Evolutionary conservation across 1,140 invertebrate species (phyloP).

Genomic region (Parapsyche elsis): DNA sequence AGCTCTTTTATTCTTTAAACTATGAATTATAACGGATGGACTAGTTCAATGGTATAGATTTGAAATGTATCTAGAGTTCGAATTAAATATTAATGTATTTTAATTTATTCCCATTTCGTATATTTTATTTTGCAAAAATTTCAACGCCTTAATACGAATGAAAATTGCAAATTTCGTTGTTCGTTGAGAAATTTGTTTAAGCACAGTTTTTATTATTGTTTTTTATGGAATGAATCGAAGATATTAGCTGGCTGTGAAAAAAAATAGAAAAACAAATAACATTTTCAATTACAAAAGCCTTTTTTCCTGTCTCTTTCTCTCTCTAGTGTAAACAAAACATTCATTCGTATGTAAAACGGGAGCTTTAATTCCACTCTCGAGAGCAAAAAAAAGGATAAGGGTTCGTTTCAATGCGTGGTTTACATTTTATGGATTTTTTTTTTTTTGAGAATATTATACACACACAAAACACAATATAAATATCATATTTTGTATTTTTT

Average conservation of each 20-base stretch:
- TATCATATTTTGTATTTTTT: not conserved
- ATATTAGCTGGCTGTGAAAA: not conserved
- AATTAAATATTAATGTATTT: no score
- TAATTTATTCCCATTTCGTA: no score
- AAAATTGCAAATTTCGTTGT: not conserved
- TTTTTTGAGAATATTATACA: no score
- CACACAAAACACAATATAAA: no score
- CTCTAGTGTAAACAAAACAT: constrained; percentile 12
- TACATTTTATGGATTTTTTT: not conserved
- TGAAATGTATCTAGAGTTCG: no score
- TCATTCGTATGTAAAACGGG: constrained; percentile 30
- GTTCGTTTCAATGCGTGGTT: not conserved
- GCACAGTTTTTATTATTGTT: constrained; percentile 16
- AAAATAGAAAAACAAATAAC: constrained; percentile 18
- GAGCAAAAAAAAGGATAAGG: not conserved
- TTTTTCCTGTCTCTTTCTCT: not conserved
- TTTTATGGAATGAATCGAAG: constrained; percentile 7
- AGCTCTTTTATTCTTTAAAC: no score
- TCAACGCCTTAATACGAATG: no score
- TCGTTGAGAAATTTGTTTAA: not conserved
- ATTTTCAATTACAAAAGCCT: constrained; percentile 25
- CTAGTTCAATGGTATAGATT: no score
- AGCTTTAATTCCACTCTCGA: constrained; percentile 18
- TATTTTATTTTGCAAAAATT: no score
- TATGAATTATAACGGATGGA: no score